phyloP scores from a whole-genome alignment of 92 coral and sea anemone genomes.

The Siderastrea radians region DNA sequence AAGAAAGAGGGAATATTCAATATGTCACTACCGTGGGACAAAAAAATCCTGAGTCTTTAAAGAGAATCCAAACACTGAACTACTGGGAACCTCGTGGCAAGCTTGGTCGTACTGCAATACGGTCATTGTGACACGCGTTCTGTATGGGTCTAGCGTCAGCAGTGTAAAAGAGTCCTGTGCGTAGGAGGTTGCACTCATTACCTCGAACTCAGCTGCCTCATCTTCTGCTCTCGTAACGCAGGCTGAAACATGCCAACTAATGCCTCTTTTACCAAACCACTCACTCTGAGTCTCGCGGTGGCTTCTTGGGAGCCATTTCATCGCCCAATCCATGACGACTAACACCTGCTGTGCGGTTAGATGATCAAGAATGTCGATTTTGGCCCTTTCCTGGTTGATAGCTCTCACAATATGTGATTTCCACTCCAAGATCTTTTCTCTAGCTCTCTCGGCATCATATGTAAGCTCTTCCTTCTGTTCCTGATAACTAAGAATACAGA shows the following conservation, averaged over 20 bases:
- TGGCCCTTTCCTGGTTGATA: conserved; percentile 40
- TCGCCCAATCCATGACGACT: conserved; percentile 63
- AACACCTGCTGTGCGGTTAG: conserved; percentile 36
- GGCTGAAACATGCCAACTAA: conserved; percentile 68
- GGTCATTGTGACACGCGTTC: too few species aligned
- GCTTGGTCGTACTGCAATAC: too few species aligned
- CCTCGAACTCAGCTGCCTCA: conserved; percentile 46
- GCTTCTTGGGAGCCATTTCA: conserved; percentile 49
- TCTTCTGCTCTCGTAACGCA: conserved; percentile 35
- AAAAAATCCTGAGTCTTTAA: too few species aligned
- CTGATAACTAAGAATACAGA: conserved; percentile 20
- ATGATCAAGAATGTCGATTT: conserved; percentile 31
- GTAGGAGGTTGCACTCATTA: neutral
- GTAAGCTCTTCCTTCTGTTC: conserved; percentile 42
- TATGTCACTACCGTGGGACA: too few species aligned
- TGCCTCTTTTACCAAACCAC: conserved; percentile 73
- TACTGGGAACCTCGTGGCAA: too few species aligned
- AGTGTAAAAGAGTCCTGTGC: neutral
- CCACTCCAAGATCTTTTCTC: conserved; percentile 47
- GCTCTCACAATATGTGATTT: conserved; percentile 51
- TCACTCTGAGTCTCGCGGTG: conserved; percentile 58
- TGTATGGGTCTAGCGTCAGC: too few species aligned
- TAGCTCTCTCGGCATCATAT: conserved; percentile 49
- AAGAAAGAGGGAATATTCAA: too few species aligned
- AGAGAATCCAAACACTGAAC: too few species aligned